A percentile compares a stretch with the other conserved stretches of the same genome.
Conservation (phyloP, 2,113 vertebrate species). For the Ranitomeya variabilis region DNA sequence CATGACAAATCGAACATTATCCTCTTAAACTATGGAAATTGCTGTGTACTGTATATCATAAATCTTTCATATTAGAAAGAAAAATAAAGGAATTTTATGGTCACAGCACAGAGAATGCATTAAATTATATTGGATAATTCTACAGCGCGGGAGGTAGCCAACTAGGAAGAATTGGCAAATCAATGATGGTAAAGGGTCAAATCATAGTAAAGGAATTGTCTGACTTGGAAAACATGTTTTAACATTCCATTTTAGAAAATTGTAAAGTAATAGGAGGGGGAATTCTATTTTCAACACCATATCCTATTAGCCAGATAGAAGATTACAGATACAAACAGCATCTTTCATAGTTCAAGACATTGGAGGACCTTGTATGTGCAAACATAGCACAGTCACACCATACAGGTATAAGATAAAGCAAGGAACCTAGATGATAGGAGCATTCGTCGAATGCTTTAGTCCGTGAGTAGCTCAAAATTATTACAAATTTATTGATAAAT, state of each 20-base stretch:
- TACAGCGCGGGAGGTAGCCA: not conserved
- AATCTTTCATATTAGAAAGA: not conserved
- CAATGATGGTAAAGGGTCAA: not conserved
- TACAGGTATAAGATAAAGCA: not conserved
- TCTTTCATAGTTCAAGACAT: not conserved
- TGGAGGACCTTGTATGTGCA: not conserved
- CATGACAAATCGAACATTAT: constrained; percentile 20
- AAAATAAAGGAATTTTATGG: not conserved
- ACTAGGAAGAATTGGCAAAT: not conserved
- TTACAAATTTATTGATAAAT: too few species aligned
- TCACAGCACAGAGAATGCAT: not conserved
- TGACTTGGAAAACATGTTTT: not conserved
- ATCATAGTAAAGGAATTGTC: not conserved
- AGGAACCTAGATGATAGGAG: not conserved
- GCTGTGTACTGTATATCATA: not conserved
- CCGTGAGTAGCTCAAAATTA: too few species aligned
- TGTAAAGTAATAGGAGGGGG: not conserved
- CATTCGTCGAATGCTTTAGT: not conserved
- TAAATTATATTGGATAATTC: not conserved
- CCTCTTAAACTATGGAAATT: constrained; percentile 42
- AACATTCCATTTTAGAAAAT: not conserved
- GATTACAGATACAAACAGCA: not conserved
- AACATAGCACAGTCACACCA: not conserved
- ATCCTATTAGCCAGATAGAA: not conserved
- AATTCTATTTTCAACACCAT: not conserved